Percentiles rank a stretch among this genome's conserved stretches.
Conservation (phyloP, 2,797 vertebrate species). For the Tangara arthus region DNA sequence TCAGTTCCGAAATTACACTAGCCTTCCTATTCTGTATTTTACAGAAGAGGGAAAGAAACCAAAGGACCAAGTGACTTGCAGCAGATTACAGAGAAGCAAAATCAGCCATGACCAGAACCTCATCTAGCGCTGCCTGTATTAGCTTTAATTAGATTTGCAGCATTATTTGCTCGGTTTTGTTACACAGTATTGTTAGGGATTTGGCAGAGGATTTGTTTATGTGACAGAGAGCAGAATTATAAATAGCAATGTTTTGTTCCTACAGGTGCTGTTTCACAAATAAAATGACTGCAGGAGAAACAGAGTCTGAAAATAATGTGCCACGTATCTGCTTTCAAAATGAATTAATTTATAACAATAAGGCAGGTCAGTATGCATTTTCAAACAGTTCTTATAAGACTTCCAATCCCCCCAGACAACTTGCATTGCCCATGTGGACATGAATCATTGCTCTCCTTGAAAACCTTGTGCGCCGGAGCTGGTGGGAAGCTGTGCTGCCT, state of each 20-base stretch:
- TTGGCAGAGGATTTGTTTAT: constrained; percentile 1
- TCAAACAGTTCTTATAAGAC: background rate
- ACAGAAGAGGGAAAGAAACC: background rate
- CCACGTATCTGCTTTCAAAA: background rate
- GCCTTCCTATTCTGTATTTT: background rate
- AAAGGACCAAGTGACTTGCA: background rate
- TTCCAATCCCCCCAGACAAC: background rate
- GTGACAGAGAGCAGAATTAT: background rate
- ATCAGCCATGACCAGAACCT: background rate
- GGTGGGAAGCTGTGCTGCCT: background rate
- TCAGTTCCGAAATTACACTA: background rate
- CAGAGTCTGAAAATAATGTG: background rate
- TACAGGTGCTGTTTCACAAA: constrained; percentile 5
- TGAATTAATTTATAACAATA: background rate
- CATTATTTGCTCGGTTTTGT: background rate
- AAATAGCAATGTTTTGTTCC: constrained; percentile 28
- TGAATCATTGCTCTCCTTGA: background rate
- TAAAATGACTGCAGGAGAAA: constrained; percentile 8
- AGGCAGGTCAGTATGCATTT: background rate
- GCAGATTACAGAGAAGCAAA: background rate
- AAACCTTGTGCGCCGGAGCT: background rate
- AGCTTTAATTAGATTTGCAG: background rate
- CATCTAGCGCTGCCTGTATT: background rate
- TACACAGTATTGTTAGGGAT: background rate
- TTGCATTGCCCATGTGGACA: background rate